A percentile compares a stretch with the other conserved stretches of the same genome.
These are phyloP conservation scores for Rallus limicola DNA, from an alignment of 2,113 vertebrate genomes.

Conservation along the genomic window DNA sequence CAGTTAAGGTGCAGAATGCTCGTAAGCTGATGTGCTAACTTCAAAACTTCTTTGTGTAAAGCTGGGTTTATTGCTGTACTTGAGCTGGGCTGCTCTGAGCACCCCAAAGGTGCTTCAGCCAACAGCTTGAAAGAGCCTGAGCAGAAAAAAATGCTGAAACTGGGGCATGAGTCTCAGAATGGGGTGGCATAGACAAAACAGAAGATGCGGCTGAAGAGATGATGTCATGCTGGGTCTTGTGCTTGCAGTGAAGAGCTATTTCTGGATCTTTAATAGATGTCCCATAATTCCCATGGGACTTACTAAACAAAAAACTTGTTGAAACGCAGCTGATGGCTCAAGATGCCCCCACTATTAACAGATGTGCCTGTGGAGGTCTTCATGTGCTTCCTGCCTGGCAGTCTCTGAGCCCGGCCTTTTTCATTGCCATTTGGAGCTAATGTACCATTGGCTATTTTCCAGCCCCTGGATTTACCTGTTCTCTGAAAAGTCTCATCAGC, in stretches of 20 bases:
- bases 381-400: not conserved
- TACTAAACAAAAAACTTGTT: slow-evolving; percentile 60
- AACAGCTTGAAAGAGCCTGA: not conserved
- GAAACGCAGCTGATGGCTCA: slow-evolving; percentile 6
- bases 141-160: not conserved
- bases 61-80: not conserved
- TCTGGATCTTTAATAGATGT: slow-evolving; percentile 75
- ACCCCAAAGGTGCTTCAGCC: not conserved
- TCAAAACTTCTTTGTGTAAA: not conserved
- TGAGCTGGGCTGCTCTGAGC: not conserved
- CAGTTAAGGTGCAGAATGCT: not conserved
- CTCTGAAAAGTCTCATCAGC: not conserved
- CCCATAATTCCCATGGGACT: slow-evolving; percentile 68
- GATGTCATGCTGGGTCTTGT: slow-evolving; percentile 66
- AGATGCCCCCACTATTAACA: slow-evolving; percentile 10
- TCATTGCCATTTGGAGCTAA: not conserved
- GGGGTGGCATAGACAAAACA: slow-evolving; percentile 28
- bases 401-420: accelerated
- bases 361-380: slow-evolving; percentile 1
- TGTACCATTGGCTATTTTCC: not conserved
- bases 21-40: not conserved
- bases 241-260: slow-evolving; percentile 78
- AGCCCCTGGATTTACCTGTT: not conserved
- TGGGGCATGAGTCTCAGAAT: not conserved
- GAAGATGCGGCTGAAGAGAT: slow-evolving; percentile 52